These are phyloP conservation scores for Drosophila kurseongensis DNA, from an alignment of 1,140 invertebrate species.

Conservation along the genomic window DNA sequence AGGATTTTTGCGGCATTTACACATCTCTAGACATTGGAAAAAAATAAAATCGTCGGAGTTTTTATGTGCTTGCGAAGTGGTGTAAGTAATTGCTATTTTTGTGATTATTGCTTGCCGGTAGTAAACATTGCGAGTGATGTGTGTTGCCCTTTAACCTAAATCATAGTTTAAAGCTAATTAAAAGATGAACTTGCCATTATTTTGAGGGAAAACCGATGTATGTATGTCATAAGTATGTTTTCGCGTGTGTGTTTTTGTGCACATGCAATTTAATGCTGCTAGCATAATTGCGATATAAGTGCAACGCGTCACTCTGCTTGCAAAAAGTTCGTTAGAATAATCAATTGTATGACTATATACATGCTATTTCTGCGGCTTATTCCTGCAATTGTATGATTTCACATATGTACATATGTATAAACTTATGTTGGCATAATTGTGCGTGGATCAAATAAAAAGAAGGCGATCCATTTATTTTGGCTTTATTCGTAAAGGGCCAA, in stretches of 20 bases:
- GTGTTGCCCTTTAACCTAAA: neutral
- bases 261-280: conserved; percentile 44
- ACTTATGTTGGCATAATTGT: conserved; percentile 17
- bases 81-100: conserved; percentile 25
- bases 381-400: neutral
- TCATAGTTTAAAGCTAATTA: neutral
- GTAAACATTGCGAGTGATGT: neutral
- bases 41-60: conserved; percentile 29
- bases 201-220: neutral
- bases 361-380: neutral
- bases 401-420: conserved; percentile 8
- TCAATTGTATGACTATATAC: neutral
- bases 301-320: neutral
- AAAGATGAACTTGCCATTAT: neutral
- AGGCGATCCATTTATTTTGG: conserved; percentile 8
- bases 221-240: conserved; percentile 29
- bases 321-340: neutral
- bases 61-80: conserved; percentile 18
- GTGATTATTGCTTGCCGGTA: conserved; percentile 15
- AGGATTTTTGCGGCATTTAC: neutral
- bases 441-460: conserved; percentile 8
- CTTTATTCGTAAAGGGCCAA: conserved; percentile 17
- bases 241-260: conserved; percentile 38
- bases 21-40: conserved; percentile 28
- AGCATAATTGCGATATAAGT: conserved; percentile 10